A percentile compares a stretch with the other conserved stretches of the same genome.
Evolutionary conservation across 1,140 invertebrate species (phyloP).

Genomic region (Euura lappo): DNA sequence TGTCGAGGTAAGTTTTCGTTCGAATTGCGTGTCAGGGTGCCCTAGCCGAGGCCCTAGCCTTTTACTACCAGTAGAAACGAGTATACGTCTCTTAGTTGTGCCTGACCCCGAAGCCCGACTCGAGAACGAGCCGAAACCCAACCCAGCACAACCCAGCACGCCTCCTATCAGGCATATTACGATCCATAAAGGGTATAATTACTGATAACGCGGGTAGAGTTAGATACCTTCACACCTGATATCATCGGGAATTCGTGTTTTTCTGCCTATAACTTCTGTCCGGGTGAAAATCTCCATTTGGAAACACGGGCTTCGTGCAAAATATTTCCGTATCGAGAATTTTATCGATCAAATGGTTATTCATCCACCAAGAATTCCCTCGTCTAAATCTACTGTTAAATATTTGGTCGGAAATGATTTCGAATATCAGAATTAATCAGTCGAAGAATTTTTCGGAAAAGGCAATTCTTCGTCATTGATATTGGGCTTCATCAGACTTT

Average conservation of each 20-base stretch:
- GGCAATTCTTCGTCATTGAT: no score
- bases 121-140: slow-evolving; percentile 25
- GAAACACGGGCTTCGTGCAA: no score
- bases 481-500: no score
- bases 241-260: slow-evolving; percentile 20
- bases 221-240: slow-evolving; percentile 31
- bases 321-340: no score
- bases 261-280: not conserved
- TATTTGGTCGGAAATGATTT: no score
- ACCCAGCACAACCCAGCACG: slow-evolving; percentile 25
- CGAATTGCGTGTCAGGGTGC: not conserved
- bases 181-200: slow-evolving; percentile 39
- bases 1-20: not conserved
- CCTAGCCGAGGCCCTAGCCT: not conserved
- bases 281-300: no score
- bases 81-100: not conserved
- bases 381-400: no score
- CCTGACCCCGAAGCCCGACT: not conserved
- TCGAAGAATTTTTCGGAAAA: no score
- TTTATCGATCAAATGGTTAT: no score
- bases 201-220: slow-evolving; percentile 37
- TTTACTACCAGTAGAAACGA: not conserved
- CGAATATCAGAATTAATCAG: no score
- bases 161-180: slow-evolving; percentile 32
- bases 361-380: no score